A percentile compares a stretch with the other conserved stretches of the same genome.
Conservation (phyloP, 2,888 invertebrate genomes). For the Acleris literana region DNA sequence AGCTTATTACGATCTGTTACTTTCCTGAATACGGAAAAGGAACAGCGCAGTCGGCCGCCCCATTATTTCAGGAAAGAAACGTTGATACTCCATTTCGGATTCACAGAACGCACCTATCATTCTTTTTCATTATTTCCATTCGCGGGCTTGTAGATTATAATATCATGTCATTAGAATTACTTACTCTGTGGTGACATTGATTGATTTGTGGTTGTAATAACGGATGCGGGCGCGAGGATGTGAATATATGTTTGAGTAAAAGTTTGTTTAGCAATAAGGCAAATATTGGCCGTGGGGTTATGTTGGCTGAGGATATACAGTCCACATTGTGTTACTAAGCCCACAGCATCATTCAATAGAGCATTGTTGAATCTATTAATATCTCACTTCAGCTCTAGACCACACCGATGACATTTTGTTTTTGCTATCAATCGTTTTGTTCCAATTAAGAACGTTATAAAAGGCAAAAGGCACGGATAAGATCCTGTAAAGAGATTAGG, state of each 20-base stretch:
- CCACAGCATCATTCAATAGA: not conserved
- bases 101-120: constrained; percentile 37
- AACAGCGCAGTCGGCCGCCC: constrained; percentile 64
- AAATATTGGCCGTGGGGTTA: constrained; percentile 25
- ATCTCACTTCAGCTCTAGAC: not conserved
- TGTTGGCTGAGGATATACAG: constrained; percentile 25
- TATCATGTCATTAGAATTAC: constrained; percentile 32
- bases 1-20: constrained; percentile 75
- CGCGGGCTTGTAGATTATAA: constrained; percentile 28
- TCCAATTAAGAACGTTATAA: too few species aligned
- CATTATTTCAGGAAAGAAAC: constrained; percentile 78
- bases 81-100: constrained; percentile 53
- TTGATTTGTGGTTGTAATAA: constrained; percentile 31
- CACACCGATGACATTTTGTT: too few species aligned
- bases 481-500: too few species aligned
- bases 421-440: too few species aligned
- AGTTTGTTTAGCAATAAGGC: constrained; percentile 33
- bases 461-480: too few species aligned
- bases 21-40: constrained; percentile 64
- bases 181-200: constrained; percentile 31
- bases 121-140: constrained; percentile 33
- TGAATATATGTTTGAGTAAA: constrained; percentile 23
- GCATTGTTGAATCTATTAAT: not conserved
- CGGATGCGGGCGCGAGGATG: constrained; percentile 27
- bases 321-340: constrained; percentile 11